phyloP scores from a whole-genome alignment of 2,113 vertebrate genomes.

The Leucopsar rothschildi region DNA sequence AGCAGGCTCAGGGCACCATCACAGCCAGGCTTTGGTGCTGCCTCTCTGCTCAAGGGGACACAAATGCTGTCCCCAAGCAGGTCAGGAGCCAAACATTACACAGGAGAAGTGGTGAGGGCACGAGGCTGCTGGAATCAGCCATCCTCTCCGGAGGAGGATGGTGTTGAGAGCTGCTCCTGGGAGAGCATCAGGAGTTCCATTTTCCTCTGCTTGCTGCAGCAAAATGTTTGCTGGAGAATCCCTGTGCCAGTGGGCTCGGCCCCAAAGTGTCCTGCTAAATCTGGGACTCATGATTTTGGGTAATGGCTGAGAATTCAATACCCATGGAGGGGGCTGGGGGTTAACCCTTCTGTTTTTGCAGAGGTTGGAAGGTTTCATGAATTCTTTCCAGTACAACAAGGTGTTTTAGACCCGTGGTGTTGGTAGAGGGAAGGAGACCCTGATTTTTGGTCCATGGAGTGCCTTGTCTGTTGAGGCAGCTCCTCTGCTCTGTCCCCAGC shows the following conservation, averaged over 20 bases:
- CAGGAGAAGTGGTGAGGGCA: neutral
- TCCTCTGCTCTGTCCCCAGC: neutral
- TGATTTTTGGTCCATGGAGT: neutral
- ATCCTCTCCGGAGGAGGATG: neutral
- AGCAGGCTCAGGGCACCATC: neutral
- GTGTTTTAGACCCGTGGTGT: neutral
- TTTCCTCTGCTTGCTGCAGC: neutral
- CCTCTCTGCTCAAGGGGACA: neutral
- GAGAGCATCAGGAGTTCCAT: neutral
- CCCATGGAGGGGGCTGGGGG: fast-evolving
- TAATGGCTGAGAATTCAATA: neutral
- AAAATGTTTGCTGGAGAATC: neutral
- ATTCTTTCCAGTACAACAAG: neutral
- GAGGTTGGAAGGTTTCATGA: neutral
- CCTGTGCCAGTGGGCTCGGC: fast-evolving
- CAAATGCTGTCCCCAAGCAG: neutral
- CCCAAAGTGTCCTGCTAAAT: neutral
- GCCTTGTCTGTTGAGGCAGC: neutral
- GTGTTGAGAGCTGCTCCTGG: neutral
- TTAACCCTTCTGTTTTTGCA: neutral
- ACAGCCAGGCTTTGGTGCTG: neutral
- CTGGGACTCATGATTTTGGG: neutral
- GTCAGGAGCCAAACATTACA: neutral
- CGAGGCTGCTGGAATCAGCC: neutral
- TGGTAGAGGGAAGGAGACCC: fast-evolving